Evolutionary conservation across 2,888 invertebrate genomes (phyloP), one percentile per base, ranked within the genome.

Genomic region (Polyommatus iphigenia): DNA sequence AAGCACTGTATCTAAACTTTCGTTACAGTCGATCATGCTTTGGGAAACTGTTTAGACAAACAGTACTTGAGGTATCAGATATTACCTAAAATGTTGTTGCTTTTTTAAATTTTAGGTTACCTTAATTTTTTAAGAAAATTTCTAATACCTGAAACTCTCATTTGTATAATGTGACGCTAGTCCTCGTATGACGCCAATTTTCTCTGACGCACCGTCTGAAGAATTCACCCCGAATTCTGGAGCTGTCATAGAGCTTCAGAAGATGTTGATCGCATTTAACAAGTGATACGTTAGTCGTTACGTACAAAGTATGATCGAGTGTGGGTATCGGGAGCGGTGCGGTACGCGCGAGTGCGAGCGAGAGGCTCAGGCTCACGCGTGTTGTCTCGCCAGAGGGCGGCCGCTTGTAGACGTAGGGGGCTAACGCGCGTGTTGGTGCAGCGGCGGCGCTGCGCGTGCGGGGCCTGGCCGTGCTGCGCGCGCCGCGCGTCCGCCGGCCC

Each of bases 381-480:
- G 78, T 73, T 73, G 82, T 86, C 84, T 88, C 86, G 90, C 88
- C 90, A 87, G 67, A 67, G 87, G 88, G 89, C 87, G 89, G 87
- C 84, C 87, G 87, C 86, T 84, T 86, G 90, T 88, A 89, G 87
- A 79, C 77, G 29, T 78, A 78, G 78, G 71, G 77, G 81, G 83
- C 84, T 83, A 86, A 83, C 84, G 83, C 83, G 85, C 86, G 85
- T 84, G 86, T 86, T 87, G 85, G 86, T 87, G 92, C 94, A 95
- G 95, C 95, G 91, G 95, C 95, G 85, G 95, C 95, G 83, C 93
- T 94, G 87, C 94, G 95, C 86, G 91, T 93, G 83, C 94, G 95
- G 84, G 91, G 94, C 83, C 92, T 94, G 82, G 95, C 91, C 83
- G 95, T 95, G 84, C 92, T 95, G 84, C 94, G 95, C 79, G 90